Evolutionary conservation across 2,113 vertebrate genomes (phyloP).

Genomic region (Lycaon pictus): DNA sequence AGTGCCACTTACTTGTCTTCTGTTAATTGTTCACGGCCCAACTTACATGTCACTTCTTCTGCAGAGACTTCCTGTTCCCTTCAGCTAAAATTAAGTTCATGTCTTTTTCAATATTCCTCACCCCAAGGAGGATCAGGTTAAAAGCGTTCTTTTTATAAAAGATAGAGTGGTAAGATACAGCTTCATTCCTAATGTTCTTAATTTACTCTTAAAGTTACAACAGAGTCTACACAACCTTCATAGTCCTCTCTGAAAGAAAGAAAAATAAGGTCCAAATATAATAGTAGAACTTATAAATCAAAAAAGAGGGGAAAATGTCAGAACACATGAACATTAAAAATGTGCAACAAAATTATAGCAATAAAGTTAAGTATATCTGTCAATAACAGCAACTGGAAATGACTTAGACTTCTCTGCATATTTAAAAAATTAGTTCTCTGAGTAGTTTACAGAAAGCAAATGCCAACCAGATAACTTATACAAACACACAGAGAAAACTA

Average conservation of each 20-base stretch:
- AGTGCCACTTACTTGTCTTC: neutral
- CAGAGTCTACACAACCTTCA: neutral
- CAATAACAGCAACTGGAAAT: neutral
- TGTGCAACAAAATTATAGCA: neutral
- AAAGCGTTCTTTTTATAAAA: constrained; percentile 21
- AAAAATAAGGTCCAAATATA: constrained; percentile 16
- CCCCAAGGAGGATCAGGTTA: neutral
- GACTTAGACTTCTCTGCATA: neutral
- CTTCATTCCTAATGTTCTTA: neutral
- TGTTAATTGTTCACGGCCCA: neutral
- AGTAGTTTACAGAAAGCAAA: neutral
- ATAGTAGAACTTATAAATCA: neutral
- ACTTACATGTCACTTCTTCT: neutral
- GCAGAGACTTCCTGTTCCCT: neutral
- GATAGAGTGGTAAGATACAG: neutral
- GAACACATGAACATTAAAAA: neutral
- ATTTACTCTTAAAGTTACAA: constrained; percentile 53
- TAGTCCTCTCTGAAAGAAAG: neutral
- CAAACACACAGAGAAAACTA: neutral
- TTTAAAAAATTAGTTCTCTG: neutral
- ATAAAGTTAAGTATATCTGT: neutral
- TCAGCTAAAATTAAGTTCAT: constrained; percentile 4
- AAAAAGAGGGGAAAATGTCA: neutral
- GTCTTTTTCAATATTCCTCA: constrained; percentile 29
- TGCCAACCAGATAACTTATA: neutral